Evolutionary conservation across 2,888 invertebrate species (phyloP).

Genomic region (Protophormia terraenovae): DNA sequence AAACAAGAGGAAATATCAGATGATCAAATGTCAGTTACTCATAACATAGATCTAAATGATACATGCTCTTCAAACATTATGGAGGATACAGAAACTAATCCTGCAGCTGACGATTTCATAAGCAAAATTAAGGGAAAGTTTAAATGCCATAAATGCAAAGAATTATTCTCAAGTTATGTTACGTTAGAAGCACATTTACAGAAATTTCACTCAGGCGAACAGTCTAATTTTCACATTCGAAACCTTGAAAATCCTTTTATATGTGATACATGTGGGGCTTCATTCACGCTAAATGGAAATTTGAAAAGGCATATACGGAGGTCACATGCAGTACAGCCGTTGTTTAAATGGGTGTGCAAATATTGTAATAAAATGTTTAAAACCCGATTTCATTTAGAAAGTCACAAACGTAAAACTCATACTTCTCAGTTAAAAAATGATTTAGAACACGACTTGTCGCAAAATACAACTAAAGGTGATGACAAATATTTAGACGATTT

Average conservation of each 20-base stretch:
- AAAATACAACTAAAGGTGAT: neutral
- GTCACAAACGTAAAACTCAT: conserved; percentile 2
- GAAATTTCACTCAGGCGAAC: neutral
- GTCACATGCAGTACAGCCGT: conserved; percentile 12
- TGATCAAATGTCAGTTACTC: neutral
- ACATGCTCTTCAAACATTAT: too few relatives aligned
- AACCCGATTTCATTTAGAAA: conserved; percentile 13
- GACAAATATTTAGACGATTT: neutral
- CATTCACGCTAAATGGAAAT: conserved; percentile 37
- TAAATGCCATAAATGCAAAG: conserved; percentile 5
- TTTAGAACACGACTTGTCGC: neutral
- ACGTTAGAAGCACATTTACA: neutral
- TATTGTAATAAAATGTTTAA: conserved; percentile 44
- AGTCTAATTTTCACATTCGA: neutral
- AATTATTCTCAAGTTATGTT: neutral
- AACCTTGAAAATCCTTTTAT: conserved; percentile 1
- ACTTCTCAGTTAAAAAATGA: neutral
- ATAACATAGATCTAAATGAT: too few relatives aligned
- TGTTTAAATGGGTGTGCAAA: conserved; percentile 31
- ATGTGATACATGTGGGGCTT: conserved; percentile 37
- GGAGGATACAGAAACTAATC: neutral
- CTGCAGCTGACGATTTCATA: neutral
- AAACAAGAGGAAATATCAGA: neutral
- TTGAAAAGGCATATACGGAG: conserved; percentile 46
- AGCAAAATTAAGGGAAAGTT: neutral